These are phyloP conservation scores for Mactra quadrangularis DNA, from an alignment of 1,140 invertebrate species.

Conservation along the genomic window DNA sequence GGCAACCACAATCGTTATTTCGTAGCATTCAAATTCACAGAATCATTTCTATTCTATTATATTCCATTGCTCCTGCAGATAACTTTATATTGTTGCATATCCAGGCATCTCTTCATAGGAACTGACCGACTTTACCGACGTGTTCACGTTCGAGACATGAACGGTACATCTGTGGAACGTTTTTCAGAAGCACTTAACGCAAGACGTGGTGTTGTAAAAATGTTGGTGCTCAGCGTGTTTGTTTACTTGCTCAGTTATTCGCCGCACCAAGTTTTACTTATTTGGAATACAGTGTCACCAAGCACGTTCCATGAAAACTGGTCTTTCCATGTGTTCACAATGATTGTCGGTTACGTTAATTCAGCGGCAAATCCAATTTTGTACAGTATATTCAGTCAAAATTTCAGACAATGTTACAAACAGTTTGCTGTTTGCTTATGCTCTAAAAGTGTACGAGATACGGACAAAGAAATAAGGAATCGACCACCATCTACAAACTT, in stretches of 20 bases:
- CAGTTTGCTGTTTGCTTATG: slow-evolving; percentile 76
- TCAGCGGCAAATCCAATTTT: slow-evolving; percentile 84
- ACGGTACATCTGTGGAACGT: slow-evolving; percentile 72
- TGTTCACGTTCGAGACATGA: slow-evolving; percentile 68
- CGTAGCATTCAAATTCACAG: slow-evolving; percentile 79
- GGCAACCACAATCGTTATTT: slow-evolving; percentile 63
- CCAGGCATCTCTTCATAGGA: slow-evolving; percentile 78
- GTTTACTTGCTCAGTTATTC: slow-evolving; percentile 83
- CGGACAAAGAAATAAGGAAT: too few species aligned
- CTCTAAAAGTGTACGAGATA: slow-evolving; percentile 75
- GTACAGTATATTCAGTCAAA: slow-evolving; percentile 84
- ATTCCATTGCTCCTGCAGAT: slow-evolving; percentile 79
- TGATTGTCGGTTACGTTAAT: slow-evolving; percentile 80
- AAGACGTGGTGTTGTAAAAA: slow-evolving; percentile 82
- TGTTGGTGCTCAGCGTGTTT: slow-evolving; percentile 82
- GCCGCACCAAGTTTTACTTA: slow-evolving; percentile 80
- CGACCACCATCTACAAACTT: slow-evolving; percentile 29
- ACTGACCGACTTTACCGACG: slow-evolving; percentile 73
- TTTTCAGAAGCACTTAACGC: slow-evolving; percentile 74
- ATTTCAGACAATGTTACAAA: slow-evolving; percentile 82
- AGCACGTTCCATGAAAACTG: slow-evolving; percentile 79
- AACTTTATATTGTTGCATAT: slow-evolving; percentile 79
- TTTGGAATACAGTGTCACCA: slow-evolving; percentile 81
- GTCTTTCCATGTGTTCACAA: slow-evolving; percentile 79
- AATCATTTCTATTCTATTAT: slow-evolving; percentile 82